A percentile compares a stretch with the other conserved stretches of the same genome.
Evolutionary conservation across 2,113 vertebrate genomes (phyloP).

Genomic region (Ceyx margarethae): DNA sequence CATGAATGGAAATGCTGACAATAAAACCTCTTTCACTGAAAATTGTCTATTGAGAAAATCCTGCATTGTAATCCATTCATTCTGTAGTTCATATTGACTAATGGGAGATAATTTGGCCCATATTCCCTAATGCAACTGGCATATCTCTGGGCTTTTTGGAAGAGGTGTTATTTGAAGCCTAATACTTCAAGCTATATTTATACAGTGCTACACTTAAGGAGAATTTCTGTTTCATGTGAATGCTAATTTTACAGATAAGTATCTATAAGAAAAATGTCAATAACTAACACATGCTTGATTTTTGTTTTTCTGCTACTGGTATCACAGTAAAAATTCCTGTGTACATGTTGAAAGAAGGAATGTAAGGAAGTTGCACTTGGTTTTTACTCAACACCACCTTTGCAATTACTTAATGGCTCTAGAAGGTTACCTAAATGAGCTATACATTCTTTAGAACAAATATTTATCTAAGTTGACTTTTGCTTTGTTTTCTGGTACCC

Average conservation of each 20-base stretch:
- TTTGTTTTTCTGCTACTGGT: background rate
- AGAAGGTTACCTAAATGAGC: background rate
- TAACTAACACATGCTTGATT: background rate
- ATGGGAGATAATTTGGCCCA: background rate
- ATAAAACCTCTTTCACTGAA: background rate
- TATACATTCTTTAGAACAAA: background rate
- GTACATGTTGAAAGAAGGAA: background rate
- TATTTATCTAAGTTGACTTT: background rate
- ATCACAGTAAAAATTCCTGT: background rate
- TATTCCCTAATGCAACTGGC: accelerated
- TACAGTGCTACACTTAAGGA: accelerated
- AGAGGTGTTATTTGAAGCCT: background rate
- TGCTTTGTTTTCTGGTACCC: background rate
- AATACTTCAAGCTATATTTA: background rate
- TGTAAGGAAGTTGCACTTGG: background rate
- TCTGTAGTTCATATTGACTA: background rate
- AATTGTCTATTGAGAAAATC: background rate
- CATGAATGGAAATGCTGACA: background rate
- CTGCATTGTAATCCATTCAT: background rate
- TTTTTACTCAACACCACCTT: background rate
- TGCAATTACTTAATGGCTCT: background rate
- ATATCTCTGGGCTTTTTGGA: background rate
- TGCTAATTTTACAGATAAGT: background rate
- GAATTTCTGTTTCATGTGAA: background rate
- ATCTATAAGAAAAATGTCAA: background rate